Evolutionary conservation across 2,797 vertebrate genomes (phyloP).

Genomic region (Pampus argenteus): DNA sequence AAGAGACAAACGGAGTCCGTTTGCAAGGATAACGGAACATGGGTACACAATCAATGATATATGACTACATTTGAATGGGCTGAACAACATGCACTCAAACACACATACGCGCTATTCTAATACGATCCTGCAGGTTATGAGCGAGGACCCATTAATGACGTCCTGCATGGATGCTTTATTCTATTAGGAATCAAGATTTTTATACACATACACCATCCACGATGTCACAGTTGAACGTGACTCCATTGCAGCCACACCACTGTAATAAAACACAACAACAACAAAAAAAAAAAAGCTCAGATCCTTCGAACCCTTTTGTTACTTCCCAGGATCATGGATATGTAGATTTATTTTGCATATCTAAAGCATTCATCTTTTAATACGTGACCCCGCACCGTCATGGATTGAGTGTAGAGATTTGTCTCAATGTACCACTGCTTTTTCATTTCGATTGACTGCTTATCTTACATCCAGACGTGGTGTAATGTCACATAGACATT

Average conservation of each 20-base stretch:
- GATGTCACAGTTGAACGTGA: constrained; percentile 32
- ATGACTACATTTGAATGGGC: constrained; percentile 42
- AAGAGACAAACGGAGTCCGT: constrained; percentile 43
- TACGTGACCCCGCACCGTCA: constrained; percentile 11
- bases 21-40: constrained; percentile 45
- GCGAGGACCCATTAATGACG: constrained; percentile 46
- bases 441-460: constrained; percentile 42
- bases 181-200: constrained; percentile 19
- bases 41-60: constrained; percentile 42
- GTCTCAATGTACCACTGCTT: constrained; percentile 33
- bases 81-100: constrained; percentile 28
- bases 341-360: constrained; percentile 55
- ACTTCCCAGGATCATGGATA: constrained; percentile 38
- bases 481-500: constrained; percentile 4
- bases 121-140: background rate
- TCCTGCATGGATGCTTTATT: constrained; percentile 23
- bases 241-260: constrained; percentile 11
- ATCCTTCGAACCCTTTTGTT: constrained; percentile 52
- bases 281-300: constrained; percentile 65
- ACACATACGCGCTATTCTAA: constrained; percentile 15
- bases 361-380: constrained; percentile 45
- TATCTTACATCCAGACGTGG: constrained; percentile 24
- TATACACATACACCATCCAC: constrained; percentile 36
- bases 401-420: constrained; percentile 36
- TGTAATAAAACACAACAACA: too few species aligned